phyloP scores from a whole-genome alignment of 2,797 vertebrate species.

The Amniataba percoides region DNA sequence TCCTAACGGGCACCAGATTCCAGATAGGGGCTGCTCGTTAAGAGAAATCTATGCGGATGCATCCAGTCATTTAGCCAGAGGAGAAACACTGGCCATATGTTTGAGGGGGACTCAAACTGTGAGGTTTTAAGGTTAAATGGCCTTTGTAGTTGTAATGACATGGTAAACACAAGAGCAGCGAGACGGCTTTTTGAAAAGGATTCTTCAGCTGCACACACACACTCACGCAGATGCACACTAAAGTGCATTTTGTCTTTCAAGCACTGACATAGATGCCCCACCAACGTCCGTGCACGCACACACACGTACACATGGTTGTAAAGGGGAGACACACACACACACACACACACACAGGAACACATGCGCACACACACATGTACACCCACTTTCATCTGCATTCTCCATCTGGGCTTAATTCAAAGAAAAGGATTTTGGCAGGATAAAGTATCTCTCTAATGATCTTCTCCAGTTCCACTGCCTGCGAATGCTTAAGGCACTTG shows the following conservation, averaged over 20 bases:
- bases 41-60: slow-evolving; percentile 85
- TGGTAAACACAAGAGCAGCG: slow-evolving; percentile 81
- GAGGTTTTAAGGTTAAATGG: slow-evolving; percentile 87
- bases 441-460: slow-evolving; percentile 89
- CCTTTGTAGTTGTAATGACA: slow-evolving; percentile 88
- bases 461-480: slow-evolving; percentile 87
- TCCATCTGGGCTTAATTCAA: slow-evolving; percentile 88
- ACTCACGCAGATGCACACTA: slow-evolving; percentile 26
- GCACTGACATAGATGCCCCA: slow-evolving; percentile 76
- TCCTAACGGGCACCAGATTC: slow-evolving; percentile 88
- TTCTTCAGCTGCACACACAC: slow-evolving; percentile 71
- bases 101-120: slow-evolving; percentile 84
- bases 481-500: slow-evolving; percentile 87
- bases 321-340: slow-evolving; percentile 54
- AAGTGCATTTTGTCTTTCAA: slow-evolving; percentile 68
- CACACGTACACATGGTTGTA: slow-evolving; percentile 54
- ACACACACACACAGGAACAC: slow-evolving; percentile 35
- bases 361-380: slow-evolving; percentile 48
- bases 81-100: slow-evolving; percentile 85
- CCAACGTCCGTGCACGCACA: slow-evolving; percentile 49
- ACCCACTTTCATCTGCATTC: slow-evolving; percentile 85
- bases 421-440: slow-evolving; percentile 88
- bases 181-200: slow-evolving; percentile 79
- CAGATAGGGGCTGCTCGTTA: slow-evolving; percentile 87
- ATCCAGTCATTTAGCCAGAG: slow-evolving; percentile 86